These are phyloP conservation scores for Otocyon megalotis DNA, from an alignment of 2,113 vertebrate species.

Conservation along the genomic window DNA sequence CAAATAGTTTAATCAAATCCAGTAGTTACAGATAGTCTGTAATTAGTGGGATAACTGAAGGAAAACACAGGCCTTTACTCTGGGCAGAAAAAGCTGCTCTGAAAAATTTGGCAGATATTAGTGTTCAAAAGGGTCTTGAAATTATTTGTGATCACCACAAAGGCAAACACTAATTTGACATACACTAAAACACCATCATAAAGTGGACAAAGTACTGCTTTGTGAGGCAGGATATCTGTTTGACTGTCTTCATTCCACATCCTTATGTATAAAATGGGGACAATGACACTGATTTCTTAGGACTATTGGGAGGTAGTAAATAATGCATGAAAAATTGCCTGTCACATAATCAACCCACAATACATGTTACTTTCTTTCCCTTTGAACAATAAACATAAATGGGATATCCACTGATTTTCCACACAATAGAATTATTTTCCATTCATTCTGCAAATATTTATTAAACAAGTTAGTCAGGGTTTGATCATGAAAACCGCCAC, in stretches of 20 bases:
- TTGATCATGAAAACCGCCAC: neutral
- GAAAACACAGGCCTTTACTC: neutral
- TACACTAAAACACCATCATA: neutral
- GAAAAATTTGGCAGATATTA: neutral
- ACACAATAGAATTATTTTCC: neutral
- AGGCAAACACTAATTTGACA: neutral
- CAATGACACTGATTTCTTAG: neutral
- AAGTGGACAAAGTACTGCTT: neutral
- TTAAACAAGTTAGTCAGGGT: neutral
- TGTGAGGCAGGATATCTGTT: neutral
- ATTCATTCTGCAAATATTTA: constrained; percentile 5
- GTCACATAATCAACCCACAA: neutral
- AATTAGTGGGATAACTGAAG: neutral
- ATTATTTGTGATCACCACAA: neutral
- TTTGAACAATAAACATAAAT: neutral
- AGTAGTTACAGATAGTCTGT: neutral
- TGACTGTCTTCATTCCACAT: neutral
- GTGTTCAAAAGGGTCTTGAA: neutral
- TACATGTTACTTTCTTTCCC: neutral
- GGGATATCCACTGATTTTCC: neutral
- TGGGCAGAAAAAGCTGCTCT: neutral
- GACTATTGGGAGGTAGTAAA: neutral
- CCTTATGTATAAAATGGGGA: neutral
- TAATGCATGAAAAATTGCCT: neutral
- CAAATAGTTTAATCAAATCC: neutral